phyloP scores from a whole-genome alignment of 2,797 vertebrate species.

The Neosalanx taihuensis region DNA sequence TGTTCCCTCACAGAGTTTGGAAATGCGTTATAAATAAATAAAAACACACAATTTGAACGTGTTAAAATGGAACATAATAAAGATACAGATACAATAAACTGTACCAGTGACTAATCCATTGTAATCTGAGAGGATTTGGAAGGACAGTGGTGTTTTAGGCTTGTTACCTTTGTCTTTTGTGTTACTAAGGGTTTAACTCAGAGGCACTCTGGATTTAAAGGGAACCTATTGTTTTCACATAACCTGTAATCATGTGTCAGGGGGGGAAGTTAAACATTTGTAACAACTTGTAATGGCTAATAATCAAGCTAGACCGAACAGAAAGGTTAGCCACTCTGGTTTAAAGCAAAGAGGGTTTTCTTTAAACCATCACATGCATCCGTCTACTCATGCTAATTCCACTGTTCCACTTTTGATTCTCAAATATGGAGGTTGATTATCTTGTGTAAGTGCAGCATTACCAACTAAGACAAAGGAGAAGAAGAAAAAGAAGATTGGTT shows the following conservation, averaged over 20 bases:
- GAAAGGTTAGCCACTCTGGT: background rate
- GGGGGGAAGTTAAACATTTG: background rate
- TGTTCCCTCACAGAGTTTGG: background rate
- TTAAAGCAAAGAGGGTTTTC: too few relatives aligned
- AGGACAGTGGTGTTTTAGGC: background rate
- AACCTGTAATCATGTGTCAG: constrained; percentile 43
- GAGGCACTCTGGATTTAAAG: constrained; percentile 15
- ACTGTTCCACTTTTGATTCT: too few relatives aligned
- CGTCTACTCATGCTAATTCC: too few relatives aligned
- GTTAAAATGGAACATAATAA: too few relatives aligned
- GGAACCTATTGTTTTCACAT: constrained; percentile 22
- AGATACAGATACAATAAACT: background rate
- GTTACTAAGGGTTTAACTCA: constrained; percentile 14
- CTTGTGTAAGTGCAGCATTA: too few relatives aligned
- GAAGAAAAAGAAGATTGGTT: too few relatives aligned
- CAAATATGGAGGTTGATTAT: too few relatives aligned
- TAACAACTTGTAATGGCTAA: background rate
- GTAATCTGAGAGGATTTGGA: background rate
- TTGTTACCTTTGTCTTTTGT: constrained; percentile 9
- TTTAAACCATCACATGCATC: too few relatives aligned
- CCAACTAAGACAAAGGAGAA: too few relatives aligned
- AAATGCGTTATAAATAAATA: background rate
- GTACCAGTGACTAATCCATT: background rate
- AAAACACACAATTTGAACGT: background rate
- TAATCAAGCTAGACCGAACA: background rate